Evolutionary conservation across 2,888 invertebrate species (phyloP).

Genomic region (Margaritifera margaritifera): DNA sequence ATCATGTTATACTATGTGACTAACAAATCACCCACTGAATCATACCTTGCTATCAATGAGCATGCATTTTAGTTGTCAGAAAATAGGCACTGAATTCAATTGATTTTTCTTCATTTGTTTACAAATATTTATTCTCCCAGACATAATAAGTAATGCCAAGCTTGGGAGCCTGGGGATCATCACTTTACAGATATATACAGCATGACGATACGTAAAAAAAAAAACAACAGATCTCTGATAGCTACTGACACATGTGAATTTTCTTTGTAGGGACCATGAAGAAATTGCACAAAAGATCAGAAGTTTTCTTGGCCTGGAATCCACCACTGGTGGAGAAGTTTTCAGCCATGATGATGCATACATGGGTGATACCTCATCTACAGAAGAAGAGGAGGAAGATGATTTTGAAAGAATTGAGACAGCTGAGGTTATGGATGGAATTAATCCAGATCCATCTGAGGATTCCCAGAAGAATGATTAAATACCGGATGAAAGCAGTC

Average conservation of each 20-base stretch:
- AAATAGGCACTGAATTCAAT: too few species aligned
- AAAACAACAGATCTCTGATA: neutral
- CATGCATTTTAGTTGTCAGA: too few species aligned
- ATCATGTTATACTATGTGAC: too few species aligned
- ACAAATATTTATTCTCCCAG: too few species aligned
- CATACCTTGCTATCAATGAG: too few species aligned
- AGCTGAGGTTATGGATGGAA: conserved; percentile 26
- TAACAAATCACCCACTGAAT: too few species aligned
- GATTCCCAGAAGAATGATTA: conserved; percentile 4
- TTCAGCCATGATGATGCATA: conserved; percentile 6
- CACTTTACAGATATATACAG: too few species aligned
- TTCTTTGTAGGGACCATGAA: conserved; percentile 45
- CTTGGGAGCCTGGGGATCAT: too few species aligned
- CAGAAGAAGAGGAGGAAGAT: conserved; percentile 24
- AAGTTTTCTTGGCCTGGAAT: conserved; percentile 43
- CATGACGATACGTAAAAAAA: too few species aligned
- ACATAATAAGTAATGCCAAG: too few species aligned
- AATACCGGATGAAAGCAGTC: neutral
- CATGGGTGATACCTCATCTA: conserved; percentile 8
- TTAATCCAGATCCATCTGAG: conserved; percentile 8
- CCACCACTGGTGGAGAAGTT: conserved; percentile 8
- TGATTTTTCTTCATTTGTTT: too few species aligned
- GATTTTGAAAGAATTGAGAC: conserved; percentile 39
- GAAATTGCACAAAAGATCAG: conserved; percentile 49
- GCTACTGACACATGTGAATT: neutral